Percentiles rank a stretch among this genome's conserved stretches.
phyloP scores from a whole-genome alignment of 2,113 vertebrate species.

The Bos javanicus region DNA sequence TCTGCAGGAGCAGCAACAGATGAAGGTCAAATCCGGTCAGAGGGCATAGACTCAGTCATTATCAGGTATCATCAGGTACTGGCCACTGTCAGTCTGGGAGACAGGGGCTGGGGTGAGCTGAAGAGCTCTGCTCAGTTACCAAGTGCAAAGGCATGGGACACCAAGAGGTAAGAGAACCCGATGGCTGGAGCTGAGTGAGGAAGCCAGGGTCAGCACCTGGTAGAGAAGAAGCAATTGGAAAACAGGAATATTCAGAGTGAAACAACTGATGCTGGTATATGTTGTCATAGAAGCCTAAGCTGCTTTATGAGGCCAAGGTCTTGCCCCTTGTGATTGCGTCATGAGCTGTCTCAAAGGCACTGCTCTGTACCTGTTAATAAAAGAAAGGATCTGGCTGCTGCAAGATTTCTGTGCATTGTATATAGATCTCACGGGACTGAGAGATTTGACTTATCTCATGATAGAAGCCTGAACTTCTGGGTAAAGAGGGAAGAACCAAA shows the following conservation, averaged over 20 bases:
- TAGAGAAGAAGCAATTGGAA: not conserved
- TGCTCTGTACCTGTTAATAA: not conserved
- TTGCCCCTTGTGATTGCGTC: not conserved
- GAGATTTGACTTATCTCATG: not conserved
- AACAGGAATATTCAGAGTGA: not conserved
- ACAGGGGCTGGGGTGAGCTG: not conserved
- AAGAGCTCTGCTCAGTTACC: not conserved
- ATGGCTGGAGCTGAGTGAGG: not conserved
- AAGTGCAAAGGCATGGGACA: not conserved
- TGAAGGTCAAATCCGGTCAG: not conserved
- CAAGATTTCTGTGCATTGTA: not conserved
- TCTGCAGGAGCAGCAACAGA: not conserved
- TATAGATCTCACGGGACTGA: not conserved
- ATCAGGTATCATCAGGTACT: not conserved
- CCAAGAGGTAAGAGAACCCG: not conserved
- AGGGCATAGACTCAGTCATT: not conserved
- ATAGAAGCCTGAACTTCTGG: not conserved
- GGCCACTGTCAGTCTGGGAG: not conserved
- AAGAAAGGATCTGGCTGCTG: not conserved
- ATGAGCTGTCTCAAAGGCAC: not conserved
- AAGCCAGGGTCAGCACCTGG: not conserved
- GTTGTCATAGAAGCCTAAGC: not conserved
- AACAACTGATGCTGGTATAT: not conserved
- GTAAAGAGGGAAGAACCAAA: not conserved
- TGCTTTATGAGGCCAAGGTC: not conserved